Evolutionary conservation across 2,113 vertebrate species (phyloP), one percentile per base, ranked within the genome.

Genomic region (Rhineura floridana): DNA sequence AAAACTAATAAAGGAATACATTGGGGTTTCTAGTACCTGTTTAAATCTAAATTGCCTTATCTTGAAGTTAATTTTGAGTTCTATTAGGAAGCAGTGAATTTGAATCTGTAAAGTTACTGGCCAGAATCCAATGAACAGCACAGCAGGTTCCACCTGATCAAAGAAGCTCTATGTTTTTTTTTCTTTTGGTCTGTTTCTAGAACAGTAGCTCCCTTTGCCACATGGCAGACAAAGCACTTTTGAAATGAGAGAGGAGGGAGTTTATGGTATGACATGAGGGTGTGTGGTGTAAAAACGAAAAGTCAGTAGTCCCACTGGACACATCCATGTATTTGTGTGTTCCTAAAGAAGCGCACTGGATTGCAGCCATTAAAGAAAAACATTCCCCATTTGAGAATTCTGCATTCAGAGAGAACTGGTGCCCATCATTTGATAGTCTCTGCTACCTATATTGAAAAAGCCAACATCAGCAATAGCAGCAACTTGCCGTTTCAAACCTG

Each of bases 401-500:
- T 69, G 28, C 46, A 13, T 50, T 76, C 15, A 36, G 1, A 23
- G 30, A 28, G 11, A n/a, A 7, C 15, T 39, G 10, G 28, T 62
- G 23, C 19, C 23, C 33, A 36, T 13, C 12, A 65, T 39, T 52
- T 76, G 13, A 42, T 48, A 33, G n/a, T 77, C 59, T 15, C 28
- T 88, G 81, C 4, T 48, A 78, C n/a, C 42, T n/a, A 33, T 76
- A 76, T 76, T 83, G 7, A 44, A 83, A 88, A 44, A 76, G 42
- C 52, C 44, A 83, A 21, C 55, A 42, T 67, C 79, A 62, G 33
- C n/a, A 48, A 42, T 46, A 76, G 65, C 36, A 70, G 25, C 6
- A 87, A 65, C 11, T 50, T 80, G 23, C 13, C 13, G 55, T 67
- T 65, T 63, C 85, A 70, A 67, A 69, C 65, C 28, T 7, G 17